Conservation (phyloP, 2,888 invertebrate genomes). For the Ormia ochracea region DNA sequence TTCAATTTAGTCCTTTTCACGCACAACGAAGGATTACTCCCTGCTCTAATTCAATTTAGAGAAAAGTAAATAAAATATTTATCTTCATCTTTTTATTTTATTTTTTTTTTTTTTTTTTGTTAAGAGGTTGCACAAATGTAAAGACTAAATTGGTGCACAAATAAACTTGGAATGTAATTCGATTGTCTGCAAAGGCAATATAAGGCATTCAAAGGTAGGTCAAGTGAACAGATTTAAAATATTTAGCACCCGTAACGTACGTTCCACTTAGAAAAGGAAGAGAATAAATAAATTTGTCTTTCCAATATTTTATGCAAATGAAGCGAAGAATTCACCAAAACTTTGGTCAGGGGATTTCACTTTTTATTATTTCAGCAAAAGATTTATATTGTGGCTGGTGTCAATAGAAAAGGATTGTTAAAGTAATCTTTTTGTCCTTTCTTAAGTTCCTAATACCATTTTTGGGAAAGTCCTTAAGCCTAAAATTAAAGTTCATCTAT, state of each 20-base stretch:
- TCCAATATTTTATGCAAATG: slow-evolving; percentile 22
- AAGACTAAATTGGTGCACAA: slow-evolving; percentile 28
- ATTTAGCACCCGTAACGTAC: neutral
- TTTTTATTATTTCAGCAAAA: neutral
- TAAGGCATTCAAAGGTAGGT: slow-evolving; percentile 35
- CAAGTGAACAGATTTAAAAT: slow-evolving; percentile 21
- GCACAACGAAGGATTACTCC: neutral
- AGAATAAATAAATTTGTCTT: neutral
- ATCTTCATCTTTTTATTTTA: no score
- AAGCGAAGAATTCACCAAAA: slow-evolving; percentile 1
- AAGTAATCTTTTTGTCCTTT: neutral
- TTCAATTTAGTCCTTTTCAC: neutral
- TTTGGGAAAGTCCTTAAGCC: no score
- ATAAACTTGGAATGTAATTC: slow-evolving; percentile 42
- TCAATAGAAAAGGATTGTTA: slow-evolving; percentile 1
- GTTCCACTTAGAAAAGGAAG: neutral
- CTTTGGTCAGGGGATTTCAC: neutral
- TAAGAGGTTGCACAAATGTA: slow-evolving; percentile 26
- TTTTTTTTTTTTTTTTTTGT: slow-evolving; percentile 13
- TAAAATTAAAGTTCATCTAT: no score
- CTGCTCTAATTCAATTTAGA: neutral
- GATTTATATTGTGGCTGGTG: neutral
- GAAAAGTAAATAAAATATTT: neutral
- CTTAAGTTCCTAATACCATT: neutral
- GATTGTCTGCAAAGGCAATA: slow-evolving; percentile 31